phyloP scores from a whole-genome alignment of 1,140 invertebrate genomes.

The Atta cephalotes region DNA sequence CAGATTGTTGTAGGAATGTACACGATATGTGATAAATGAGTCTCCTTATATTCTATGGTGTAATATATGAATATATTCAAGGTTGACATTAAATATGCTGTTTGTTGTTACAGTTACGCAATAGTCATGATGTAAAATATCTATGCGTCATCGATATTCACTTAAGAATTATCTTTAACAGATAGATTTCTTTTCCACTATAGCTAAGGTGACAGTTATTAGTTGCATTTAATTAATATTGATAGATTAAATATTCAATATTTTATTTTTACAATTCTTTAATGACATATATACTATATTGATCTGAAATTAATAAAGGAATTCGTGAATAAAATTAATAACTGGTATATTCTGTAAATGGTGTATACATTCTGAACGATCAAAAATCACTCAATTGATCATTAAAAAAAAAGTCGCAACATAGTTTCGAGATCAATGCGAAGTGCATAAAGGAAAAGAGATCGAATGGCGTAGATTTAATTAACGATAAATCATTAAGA shows the following conservation, averaged over 20 bases:
- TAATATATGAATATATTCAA: background rate
- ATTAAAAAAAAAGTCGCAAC: slow-evolving; percentile 29
- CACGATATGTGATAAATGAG: slow-evolving; percentile 19
- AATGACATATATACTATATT: background rate
- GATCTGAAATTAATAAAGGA: slow-evolving; percentile 18
- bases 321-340: slow-evolving; percentile 21
- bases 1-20: background rate
- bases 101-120: slow-evolving; percentile 46
- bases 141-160: background rate
- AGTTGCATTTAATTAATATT: background rate
- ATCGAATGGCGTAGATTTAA: slow-evolving; percentile 70
- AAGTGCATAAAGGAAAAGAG: slow-evolving; percentile 41
- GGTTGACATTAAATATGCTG: slow-evolving; percentile 23
- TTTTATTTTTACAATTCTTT: background rate
- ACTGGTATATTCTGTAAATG: background rate
- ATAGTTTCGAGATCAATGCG: slow-evolving; percentile 16
- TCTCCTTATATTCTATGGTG: slow-evolving; percentile 13
- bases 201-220: background rate
- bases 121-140: slow-evolving; percentile 2
- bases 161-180: background rate
- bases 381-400: background rate
- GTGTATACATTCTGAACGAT: slow-evolving; percentile 7
- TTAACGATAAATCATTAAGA: slow-evolving; percentile 76
- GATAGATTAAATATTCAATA: background rate
- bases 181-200: background rate